Evolutionary conservation across 2,797 vertebrate species (phyloP).

Genomic region (Pygocentrus nattereri): DNA sequence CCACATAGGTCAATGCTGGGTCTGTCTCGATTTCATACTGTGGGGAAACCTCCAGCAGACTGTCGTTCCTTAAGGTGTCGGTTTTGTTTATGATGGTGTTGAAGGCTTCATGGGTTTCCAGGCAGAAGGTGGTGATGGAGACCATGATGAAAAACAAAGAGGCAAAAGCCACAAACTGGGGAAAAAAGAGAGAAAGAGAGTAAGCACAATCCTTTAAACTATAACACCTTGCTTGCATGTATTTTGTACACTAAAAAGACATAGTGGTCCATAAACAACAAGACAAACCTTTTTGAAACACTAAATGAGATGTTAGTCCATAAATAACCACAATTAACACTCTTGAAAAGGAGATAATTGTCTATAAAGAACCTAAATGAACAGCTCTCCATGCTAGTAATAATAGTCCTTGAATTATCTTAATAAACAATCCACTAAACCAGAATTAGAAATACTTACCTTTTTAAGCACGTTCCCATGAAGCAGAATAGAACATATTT

Average conservation of each 20-base stretch:
- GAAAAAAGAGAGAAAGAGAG: constrained; percentile 49
- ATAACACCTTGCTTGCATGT: neutral
- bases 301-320: too few species aligned
- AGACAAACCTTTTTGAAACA: too few species aligned
- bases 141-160: constrained; percentile 99
- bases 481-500: neutral
- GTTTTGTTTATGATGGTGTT: constrained; percentile 98
- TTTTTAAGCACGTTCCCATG: too few species aligned
- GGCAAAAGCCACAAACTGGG: constrained; percentile 95
- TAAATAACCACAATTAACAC: too few species aligned
- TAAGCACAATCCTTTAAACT: neutral
- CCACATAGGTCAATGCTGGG: constrained; percentile 93
- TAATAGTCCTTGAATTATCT: too few species aligned
- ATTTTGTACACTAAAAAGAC: neutral
- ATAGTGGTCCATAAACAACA: neutral
- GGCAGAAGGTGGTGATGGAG: constrained; percentile 98
- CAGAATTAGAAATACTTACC: neutral
- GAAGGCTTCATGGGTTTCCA: constrained; percentile 99
- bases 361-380: too few species aligned
- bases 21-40: constrained; percentile 96
- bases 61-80: constrained; percentile 82
- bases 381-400: too few species aligned
- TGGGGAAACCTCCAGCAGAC: constrained; percentile 78
- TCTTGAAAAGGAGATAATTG: too few species aligned
- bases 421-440: neutral